Conservation (phyloP, 2,113 vertebrate species). For the Toxotes chatareus region DNA sequence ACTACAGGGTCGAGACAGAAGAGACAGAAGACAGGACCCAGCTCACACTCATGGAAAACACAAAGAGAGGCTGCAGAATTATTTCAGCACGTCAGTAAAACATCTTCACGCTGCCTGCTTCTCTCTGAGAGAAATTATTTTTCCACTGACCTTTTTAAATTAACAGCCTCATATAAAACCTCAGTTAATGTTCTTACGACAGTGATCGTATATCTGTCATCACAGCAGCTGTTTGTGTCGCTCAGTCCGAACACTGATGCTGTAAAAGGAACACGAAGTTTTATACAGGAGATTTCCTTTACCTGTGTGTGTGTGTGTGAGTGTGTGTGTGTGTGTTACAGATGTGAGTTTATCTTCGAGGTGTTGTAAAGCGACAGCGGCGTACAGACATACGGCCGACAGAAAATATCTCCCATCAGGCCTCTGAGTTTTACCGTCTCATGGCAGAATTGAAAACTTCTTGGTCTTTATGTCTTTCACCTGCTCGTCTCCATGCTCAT, state of each 20-base stretch:
- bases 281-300: background rate
- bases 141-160: constrained; percentile 34
- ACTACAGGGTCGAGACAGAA: too few species aligned
- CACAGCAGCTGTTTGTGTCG: constrained; percentile 4
- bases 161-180: constrained; percentile 40
- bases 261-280: background rate
- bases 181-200: constrained; percentile 43
- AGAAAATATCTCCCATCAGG: constrained; percentile 15
- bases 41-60: too few species aligned
- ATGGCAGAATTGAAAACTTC: background rate
- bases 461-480: constrained; percentile 15
- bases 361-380: constrained; percentile 6
- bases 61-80: too few species aligned
- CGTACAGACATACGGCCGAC: constrained; percentile 4
- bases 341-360: background rate
- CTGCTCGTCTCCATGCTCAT: background rate
- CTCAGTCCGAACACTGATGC: background rate
- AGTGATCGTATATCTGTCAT: constrained; percentile 30
- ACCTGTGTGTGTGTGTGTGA: background rate
- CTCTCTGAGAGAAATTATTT: background rate
- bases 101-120: too few species aligned
- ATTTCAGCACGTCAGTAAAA: too few species aligned
- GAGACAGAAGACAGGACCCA: too few species aligned
- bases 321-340: background rate
- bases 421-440: constrained; percentile 8